These are phyloP conservation scores for Uropetala carovei DNA, from an alignment of 2,888 invertebrate genomes.

Conservation along the genomic window DNA sequence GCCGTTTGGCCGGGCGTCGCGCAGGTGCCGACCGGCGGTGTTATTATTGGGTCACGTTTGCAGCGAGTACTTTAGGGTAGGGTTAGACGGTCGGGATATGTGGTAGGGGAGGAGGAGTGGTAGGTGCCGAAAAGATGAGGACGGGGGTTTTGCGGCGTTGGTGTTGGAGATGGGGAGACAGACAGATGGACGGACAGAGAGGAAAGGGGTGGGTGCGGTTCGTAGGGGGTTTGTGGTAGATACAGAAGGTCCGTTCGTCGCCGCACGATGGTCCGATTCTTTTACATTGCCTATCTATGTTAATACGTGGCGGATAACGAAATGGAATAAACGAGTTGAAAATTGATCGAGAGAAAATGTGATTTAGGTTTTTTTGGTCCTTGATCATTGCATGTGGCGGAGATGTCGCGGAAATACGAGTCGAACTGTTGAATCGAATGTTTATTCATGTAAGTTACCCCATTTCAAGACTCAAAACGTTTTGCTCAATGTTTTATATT, in stretches of 20 bases:
- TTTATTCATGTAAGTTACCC: too few species aligned
- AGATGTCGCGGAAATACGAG: too few species aligned
- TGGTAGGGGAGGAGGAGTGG: not conserved
- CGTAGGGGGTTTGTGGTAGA: too few species aligned
- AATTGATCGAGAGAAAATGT: not conserved
- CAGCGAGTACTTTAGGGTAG: not conserved
- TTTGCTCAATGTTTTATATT: too few species aligned
- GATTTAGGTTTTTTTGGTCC: too few species aligned
- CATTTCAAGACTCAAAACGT: too few species aligned
- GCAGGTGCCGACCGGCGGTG: not conserved
- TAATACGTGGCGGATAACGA: not conserved
- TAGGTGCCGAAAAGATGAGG: not conserved
- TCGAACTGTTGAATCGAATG: too few species aligned
- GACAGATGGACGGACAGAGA: too few species aligned
- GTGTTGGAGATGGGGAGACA: not conserved
- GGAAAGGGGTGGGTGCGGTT: too few species aligned
- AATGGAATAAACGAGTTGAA: not conserved
- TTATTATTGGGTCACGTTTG: slow-evolving; percentile 17
- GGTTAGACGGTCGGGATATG: not conserved
- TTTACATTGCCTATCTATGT: not conserved
- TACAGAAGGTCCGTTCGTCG: not conserved
- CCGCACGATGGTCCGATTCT: slow-evolving; percentile 15
- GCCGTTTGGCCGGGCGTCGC: not conserved
- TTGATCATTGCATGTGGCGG: too few species aligned
- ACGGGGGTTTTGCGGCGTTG: not conserved